phyloP scores from a whole-genome alignment of 2,888 invertebrate genomes.

The Lycia hirtaria region DNA sequence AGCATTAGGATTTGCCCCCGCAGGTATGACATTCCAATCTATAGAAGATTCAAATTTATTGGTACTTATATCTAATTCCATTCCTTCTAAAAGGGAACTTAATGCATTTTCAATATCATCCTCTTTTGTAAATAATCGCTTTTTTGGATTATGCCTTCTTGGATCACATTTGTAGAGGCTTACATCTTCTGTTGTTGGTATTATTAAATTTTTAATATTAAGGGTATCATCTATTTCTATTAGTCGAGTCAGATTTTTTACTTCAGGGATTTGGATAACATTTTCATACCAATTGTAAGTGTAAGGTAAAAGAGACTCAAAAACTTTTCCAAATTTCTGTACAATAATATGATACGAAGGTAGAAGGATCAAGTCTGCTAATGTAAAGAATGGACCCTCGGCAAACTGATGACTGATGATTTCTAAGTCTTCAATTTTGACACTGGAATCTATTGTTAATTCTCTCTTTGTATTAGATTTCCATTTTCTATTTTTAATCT shows the following conservation, averaged over 20 bases:
- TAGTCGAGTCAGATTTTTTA: constrained; percentile 41
- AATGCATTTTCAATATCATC: constrained; percentile 89
- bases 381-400: constrained; percentile 92
- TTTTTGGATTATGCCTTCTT: constrained; percentile 90
- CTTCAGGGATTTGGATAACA: constrained; percentile 53
- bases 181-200: constrained; percentile 84
- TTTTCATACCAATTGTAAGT: constrained; percentile 87
- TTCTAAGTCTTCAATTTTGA: constrained; percentile 78
- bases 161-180: constrained; percentile 93
- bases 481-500: constrained; percentile 77
- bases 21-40: constrained; percentile 90
- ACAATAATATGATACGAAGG: constrained; percentile 88
- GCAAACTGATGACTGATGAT: constrained; percentile 90
- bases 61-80: constrained; percentile 67
- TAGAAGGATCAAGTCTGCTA: constrained; percentile 93
- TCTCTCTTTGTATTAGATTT: constrained; percentile 73
- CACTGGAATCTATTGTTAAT: constrained; percentile 69
- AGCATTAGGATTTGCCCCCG: constrained; percentile 90
- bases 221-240: constrained; percentile 13
- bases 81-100: constrained; percentile 65
- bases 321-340: constrained; percentile 65
- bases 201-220: constrained; percentile 46
- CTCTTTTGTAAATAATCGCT: constrained; percentile 91
- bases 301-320: constrained; percentile 84
- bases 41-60: constrained; percentile 66